These are phyloP conservation scores for Dissostichus mawsoni DNA, from an alignment of 2,113 vertebrate species.

Conservation along the genomic window DNA sequence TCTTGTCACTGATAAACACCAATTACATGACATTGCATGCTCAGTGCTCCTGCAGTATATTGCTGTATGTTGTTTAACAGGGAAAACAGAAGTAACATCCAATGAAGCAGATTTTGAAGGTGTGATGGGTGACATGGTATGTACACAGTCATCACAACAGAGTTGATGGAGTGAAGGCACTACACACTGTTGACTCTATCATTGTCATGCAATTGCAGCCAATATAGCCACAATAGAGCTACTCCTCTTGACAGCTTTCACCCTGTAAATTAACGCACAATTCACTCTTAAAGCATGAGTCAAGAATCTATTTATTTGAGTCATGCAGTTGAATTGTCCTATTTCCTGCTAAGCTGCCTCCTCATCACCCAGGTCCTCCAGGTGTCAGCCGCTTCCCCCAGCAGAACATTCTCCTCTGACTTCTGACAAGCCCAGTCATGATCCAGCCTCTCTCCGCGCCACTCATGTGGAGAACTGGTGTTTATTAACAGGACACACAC, in stretches of 20 bases:
- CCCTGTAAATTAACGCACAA: conserved; percentile 1
- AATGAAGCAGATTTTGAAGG: background rate
- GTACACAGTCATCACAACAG: background rate
- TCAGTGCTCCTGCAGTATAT: background rate
- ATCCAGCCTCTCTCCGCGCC: conserved; percentile 27
- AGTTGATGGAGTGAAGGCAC: background rate
- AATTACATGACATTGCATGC: background rate
- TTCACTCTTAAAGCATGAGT: background rate
- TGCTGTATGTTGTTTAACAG: background rate
- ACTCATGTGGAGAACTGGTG: conserved; percentile 25
- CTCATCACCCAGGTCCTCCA: conserved; percentile 55
- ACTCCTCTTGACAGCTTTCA: background rate
- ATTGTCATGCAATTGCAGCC: background rate
- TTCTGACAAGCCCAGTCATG: conserved; percentile 70
- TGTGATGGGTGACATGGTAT: background rate
- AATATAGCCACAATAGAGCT: background rate
- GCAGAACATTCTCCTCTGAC: conserved; percentile 53
- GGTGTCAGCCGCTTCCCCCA: conserved; percentile 45
- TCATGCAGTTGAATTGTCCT: conserved; percentile 28
- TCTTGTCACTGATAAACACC: background rate
- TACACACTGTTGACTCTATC: background rate
- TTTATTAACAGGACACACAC: conserved; percentile 58
- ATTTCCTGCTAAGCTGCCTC: conserved; percentile 32
- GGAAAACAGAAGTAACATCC: too few species aligned
- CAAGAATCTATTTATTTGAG: conserved; percentile 27